Conservation (phyloP, 1,140 invertebrate genomes). For the Nebria ingens region DNA sequence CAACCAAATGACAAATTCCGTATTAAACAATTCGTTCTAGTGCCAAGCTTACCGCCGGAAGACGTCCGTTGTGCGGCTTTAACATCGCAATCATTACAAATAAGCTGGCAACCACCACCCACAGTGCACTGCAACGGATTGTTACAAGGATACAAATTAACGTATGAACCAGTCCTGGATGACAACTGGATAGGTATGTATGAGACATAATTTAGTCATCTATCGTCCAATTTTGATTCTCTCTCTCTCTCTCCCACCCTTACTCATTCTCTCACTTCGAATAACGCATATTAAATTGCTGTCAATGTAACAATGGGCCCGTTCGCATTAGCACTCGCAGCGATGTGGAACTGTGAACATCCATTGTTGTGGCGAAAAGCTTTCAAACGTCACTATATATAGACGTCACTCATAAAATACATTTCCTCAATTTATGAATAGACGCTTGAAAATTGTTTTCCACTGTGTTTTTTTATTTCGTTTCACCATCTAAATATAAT, state of each 20-base stretch:
- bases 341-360: neutral
- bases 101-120: constrained; percentile 76
- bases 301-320: neutral
- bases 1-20: too few relatives aligned
- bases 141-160: constrained; percentile 72
- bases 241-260: neutral
- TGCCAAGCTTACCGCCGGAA: constrained; percentile 60
- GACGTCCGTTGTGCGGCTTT: constrained; percentile 59
- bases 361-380: too few relatives aligned
- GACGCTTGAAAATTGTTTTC: too few relatives aligned
- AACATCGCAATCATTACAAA: constrained; percentile 64
- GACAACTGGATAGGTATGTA: constrained; percentile 41
- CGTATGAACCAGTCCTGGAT: constrained; percentile 54
- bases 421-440: too few relatives aligned
- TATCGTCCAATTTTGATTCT: neutral
- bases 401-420: neutral
- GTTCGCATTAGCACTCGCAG: neutral
- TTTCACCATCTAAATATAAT: too few relatives aligned
- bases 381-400: neutral
- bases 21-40: too few relatives aligned
- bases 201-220: neutral
- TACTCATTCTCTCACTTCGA: too few relatives aligned
- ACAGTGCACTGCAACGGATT: constrained; percentile 65
- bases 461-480: too few relatives aligned
- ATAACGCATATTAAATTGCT: constrained; percentile 3